phyloP scores from a whole-genome alignment of 2,113 vertebrate species.

The Cheirogaleus medius region DNA sequence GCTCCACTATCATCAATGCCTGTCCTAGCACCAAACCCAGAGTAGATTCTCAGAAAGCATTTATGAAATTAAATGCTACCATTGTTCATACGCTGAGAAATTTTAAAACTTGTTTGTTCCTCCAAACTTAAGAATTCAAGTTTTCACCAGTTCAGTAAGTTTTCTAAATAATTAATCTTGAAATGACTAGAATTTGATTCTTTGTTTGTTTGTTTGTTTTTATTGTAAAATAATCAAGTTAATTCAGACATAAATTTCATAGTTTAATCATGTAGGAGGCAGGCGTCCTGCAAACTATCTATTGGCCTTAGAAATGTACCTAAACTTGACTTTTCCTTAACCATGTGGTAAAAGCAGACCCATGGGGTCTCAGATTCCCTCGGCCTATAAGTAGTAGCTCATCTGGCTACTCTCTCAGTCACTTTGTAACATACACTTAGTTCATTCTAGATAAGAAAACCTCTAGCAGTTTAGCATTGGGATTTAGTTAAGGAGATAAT shows the following conservation, averaged over 20 bases:
- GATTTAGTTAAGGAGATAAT: slow-evolving; percentile 50
- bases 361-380: background rate
- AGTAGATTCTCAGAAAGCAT: background rate
- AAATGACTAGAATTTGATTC: background rate
- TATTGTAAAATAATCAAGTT: background rate
- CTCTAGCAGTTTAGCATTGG: background rate
- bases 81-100: background rate
- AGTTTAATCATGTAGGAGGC: background rate
- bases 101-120: background rate
- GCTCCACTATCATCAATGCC: background rate
- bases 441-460: slow-evolving; percentile 25
- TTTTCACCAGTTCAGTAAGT: background rate
- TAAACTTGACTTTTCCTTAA: background rate
- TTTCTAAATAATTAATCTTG: background rate
- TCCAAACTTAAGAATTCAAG: background rate
- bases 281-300: background rate
- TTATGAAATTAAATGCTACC: background rate
- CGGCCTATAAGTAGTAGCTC: background rate
- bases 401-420: background rate
- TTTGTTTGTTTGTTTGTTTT: background rate
- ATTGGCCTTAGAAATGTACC: background rate
- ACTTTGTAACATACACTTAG: background rate
- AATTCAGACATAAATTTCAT: background rate
- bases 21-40: background rate
- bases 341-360: background rate